These are phyloP conservation scores for Tinamus guttatus DNA, from an alignment of 2,113 vertebrate species.

Conservation along the genomic window DNA sequence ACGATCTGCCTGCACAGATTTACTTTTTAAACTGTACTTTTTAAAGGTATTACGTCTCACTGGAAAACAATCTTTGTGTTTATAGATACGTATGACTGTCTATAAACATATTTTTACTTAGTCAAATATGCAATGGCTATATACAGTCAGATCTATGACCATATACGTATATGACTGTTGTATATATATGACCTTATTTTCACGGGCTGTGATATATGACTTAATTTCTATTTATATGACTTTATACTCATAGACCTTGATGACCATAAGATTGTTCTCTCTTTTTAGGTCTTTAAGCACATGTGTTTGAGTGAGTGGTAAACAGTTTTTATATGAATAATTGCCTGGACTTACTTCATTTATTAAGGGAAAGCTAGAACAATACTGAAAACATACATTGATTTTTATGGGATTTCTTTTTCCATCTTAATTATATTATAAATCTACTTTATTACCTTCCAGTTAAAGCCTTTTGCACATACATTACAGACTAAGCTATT, in stretches of 20 bases:
- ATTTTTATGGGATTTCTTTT: neutral
- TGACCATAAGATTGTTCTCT: fast-evolving
- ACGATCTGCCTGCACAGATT: neutral
- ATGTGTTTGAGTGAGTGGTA: neutral
- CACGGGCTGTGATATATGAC: neutral
- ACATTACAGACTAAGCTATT: neutral
- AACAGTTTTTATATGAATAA: neutral
- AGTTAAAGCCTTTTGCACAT: neutral
- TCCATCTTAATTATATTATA: neutral
- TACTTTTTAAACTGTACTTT: neutral
- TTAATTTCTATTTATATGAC: neutral
- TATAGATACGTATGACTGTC: neutral
- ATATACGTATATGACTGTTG: neutral
- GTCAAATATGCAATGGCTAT: neutral
- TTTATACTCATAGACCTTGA: neutral
- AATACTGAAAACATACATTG: neutral
- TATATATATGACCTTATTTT: neutral
- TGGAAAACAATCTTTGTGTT: neutral
- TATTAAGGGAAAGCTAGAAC: neutral
- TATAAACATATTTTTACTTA: neutral
- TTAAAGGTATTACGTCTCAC: neutral
- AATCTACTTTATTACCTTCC: neutral
- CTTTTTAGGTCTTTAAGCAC: neutral
- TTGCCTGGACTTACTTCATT: neutral
- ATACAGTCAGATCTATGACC: neutral